Evolutionary conservation across 2,797 vertebrate species (phyloP), one percentile per base, ranked within the genome.

Genomic region (Onychomys torridus): DNA sequence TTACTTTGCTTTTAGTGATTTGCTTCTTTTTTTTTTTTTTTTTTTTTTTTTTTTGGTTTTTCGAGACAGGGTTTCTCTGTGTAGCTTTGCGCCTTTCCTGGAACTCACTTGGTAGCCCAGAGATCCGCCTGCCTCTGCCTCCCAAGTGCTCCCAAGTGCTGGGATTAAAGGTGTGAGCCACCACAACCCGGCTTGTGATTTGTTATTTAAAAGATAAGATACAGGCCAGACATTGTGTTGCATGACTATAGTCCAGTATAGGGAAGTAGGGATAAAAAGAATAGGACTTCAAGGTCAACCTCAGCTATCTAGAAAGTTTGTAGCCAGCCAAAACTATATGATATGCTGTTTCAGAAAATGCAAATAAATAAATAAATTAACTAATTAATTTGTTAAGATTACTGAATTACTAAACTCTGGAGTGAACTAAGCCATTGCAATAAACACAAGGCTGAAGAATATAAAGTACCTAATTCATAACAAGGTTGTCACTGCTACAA

Each of bases 371-470:
- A 4, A 69, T 55, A 55, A n/a, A n/a, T n/a, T n/a, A n/a, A n/a
- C n/a, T n/a, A n/a, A n/a, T n/a, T n/a, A n/a, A n/a, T n/a, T 43
- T n/a, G 12, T 83, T 89, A 94, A 94, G 90, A 40, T 96, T 57
- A 75, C 34, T 84, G 37, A 95, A 87, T 27, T 7, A 2, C 73
- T 59, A 84, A 52, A 79, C 27, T 85, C 61, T 79, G 32, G 27
- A 63, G 4, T 71, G 23, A 76, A 89, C 59, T 14, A 43, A 76
- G 25, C 10, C 12, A 61, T 55, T 75, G 37, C 57, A 75, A 61
- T 43, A 61, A 75, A 49, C 55, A 61, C 2, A 57, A 11, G 27
- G 4, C 37, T 59, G 17, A 43, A 59, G 69, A 43, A 1, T 76
- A 43, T 89, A 21, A 12, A 32, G 6, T 61, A 43, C 34, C 17